Evolutionary conservation across 2,113 vertebrate species (phyloP).

Genomic region (Etheostoma spectabile): DNA sequence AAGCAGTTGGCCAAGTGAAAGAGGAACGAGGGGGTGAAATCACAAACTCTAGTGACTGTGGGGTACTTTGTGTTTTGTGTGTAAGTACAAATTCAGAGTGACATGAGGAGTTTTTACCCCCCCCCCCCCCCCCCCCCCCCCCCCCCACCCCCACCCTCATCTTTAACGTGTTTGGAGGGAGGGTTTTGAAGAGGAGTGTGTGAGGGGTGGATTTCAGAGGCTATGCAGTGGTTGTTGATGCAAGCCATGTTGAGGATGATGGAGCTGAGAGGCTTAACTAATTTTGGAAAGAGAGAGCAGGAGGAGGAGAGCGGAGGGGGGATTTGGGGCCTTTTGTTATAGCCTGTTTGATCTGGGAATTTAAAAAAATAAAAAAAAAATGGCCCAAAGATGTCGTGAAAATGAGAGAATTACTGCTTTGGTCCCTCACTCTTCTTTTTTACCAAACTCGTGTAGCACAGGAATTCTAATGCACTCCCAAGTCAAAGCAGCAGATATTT

Average conservation of each 20-base stretch:
- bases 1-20: conserved; percentile 41
- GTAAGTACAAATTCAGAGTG: conserved; percentile 76
- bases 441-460: conserved; percentile 45
- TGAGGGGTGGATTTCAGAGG: conserved; percentile 66
- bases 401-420: conserved; percentile 77
- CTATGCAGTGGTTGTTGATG: conserved; percentile 75
- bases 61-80: conserved; percentile 62
- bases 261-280: conserved; percentile 86
- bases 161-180: conserved; percentile 32
- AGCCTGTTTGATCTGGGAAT: conserved; percentile 84
- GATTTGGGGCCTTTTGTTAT: conserved; percentile 82
- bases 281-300: conserved; percentile 83
- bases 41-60: conserved; percentile 54
- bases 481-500: conserved; percentile 41
- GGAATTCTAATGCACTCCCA: conserved; percentile 57
- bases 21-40: conserved; percentile 21
- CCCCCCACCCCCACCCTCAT: background rate
- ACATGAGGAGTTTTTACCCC: conserved; percentile 54
- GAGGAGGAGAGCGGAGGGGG: conserved; percentile 70
- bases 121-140: too few relatives aligned
- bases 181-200: conserved; percentile 26
- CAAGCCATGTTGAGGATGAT: conserved; percentile 82
- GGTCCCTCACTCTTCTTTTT: conserved; percentile 57
- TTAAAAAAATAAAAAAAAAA: conserved; percentile 58
- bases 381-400: conserved; percentile 77